These are phyloP conservation scores for Garrulus glandarius DNA, from an alignment of 2,797 vertebrate genomes.

Conservation along the genomic window DNA sequence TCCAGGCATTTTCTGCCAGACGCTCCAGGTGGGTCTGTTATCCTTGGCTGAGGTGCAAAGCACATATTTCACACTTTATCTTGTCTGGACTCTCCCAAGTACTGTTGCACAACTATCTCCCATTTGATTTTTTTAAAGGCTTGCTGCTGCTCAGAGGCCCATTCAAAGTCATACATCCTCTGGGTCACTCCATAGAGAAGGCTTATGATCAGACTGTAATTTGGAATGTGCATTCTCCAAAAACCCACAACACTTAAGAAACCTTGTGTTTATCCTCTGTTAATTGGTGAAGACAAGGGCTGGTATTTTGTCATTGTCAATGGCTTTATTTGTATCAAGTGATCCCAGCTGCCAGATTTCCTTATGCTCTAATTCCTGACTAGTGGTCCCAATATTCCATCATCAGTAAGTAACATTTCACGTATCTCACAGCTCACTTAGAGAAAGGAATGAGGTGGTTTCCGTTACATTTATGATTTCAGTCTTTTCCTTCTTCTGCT, in stretches of 20 bases:
- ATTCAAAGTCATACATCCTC: background rate
- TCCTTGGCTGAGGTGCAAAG: background rate
- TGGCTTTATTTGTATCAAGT: background rate
- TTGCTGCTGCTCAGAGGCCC: background rate
- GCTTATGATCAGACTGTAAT: background rate
- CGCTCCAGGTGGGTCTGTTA: background rate
- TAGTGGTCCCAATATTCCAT: background rate
- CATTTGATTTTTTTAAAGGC: background rate
- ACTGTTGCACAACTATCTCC: background rate
- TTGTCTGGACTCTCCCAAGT: background rate
- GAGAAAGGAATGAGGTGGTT: background rate
- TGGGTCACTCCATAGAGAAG: background rate
- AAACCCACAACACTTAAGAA: background rate
- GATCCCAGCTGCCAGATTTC: background rate
- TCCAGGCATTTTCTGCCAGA: background rate
- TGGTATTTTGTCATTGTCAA: background rate
- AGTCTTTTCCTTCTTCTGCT: background rate
- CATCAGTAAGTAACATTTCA: background rate
- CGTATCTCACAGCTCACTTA: background rate
- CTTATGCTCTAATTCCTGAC: background rate
- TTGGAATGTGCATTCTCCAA: background rate
- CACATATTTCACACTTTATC: background rate
- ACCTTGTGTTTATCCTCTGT: background rate
- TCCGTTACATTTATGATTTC: background rate
- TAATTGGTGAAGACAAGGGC: background rate